Evolutionary conservation across 1,140 invertebrate genomes (phyloP).

Genomic region (Drosophila nikananu): DNA sequence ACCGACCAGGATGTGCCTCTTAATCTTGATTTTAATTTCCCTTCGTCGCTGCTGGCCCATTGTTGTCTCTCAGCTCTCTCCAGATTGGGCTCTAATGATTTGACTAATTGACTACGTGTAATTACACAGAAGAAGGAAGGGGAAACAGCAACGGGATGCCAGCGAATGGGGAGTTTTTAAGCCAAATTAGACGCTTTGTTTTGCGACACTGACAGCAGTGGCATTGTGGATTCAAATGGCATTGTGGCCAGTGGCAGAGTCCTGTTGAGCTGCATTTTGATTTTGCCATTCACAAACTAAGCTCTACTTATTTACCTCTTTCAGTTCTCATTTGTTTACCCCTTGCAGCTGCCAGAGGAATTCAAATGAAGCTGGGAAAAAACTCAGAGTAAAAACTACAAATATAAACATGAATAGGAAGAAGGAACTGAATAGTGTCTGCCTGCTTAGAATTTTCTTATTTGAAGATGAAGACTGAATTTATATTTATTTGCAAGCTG

Average conservation of each 20-base stretch:
- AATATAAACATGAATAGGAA: conserved; percentile 21
- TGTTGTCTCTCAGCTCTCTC: conserved; percentile 16
- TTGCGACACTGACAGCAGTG: conserved; percentile 27
- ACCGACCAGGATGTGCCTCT: conserved; percentile 12
- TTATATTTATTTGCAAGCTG: too few relatives aligned
- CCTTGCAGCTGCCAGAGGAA: conserved; percentile 7
- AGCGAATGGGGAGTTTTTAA: conserved; percentile 19
- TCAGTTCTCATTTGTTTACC: conserved; percentile 12
- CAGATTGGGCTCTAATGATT: conserved; percentile 58
- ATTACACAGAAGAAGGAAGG: conserved; percentile 37
- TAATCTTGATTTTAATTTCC: conserved; percentile 20
- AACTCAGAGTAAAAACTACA: neutral
- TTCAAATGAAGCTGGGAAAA: conserved; percentile 16
- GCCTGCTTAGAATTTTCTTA: neutral
- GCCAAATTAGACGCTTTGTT: conserved; percentile 71
- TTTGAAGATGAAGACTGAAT: neutral
- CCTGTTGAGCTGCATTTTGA: conserved; percentile 34
- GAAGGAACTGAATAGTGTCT: conserved; percentile 6
- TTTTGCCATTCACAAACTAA: conserved; percentile 22
- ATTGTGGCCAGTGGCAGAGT: conserved; percentile 4
- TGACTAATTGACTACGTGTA: conserved; percentile 66
- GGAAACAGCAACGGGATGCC: neutral
- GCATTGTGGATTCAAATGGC: conserved; percentile 25
- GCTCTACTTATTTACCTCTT: conserved; percentile 11
- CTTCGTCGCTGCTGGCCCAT: conserved; percentile 3